Base-by-base conservation (phyloP, 2,113 vertebrate genomes). In the Passer montanus region DNA sequence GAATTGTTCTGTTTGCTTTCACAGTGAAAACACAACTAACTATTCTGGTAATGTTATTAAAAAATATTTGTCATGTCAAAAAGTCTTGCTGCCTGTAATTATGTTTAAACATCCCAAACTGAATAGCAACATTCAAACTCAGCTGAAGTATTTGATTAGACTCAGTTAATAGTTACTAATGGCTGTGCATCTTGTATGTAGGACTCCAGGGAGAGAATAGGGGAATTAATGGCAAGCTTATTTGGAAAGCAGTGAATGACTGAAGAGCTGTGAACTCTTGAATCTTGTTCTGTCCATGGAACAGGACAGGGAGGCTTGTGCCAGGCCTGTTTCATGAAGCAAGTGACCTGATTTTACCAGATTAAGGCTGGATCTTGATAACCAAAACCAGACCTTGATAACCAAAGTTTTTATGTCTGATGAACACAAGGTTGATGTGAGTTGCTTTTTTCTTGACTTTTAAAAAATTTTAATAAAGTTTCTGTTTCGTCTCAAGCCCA, bases 21-120 rank as follows among this genome's bases (percentile, higher is more conserved):
- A 64, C 90, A 78, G 68, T 31, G 58, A 89, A 93, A 95, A 94
- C 80, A 97, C 95, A 97, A 95, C 90, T 94, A 97, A 97, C 95
- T 90, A 95, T 97, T 74, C 90, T 93, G 88, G 96, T 96, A 94
- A 95, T 92, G 91, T 97, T 96, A 96, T 97, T 97, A 95, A 95
- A 96, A 97, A 97, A 94, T 97, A 96, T 96, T 97, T 96, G 90
- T 97, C 94, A 95, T 96, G 96, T 97, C 96, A 95, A 94, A 90
- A 93, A 92, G 77, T 95, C 95, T 96, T 95, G 93, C 91, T 92
- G 96, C 93, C 94, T 97, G 69, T 97, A 97, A 97, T 97, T 95
- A 87, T 14, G 13, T 97, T 97, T 96, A 96, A 96, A 88, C 84
- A 95, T 93, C 95, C 69, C 88, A 91, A 96, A 96, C 94, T 87